phyloP scores from a whole-genome alignment of 2,888 invertebrate species.

The Molanna angustata region DNA sequence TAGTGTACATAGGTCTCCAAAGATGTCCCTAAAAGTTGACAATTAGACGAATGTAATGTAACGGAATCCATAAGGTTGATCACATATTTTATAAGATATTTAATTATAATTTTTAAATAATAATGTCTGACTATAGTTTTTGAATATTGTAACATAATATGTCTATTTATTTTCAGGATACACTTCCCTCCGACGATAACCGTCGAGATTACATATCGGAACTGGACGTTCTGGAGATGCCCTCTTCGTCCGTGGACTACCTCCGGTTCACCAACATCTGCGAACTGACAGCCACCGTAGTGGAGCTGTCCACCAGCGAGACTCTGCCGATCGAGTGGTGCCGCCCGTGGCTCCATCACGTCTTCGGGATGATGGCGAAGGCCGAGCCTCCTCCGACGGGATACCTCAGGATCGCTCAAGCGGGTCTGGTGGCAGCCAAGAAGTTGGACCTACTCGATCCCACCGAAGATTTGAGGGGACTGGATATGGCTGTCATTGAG shows the following conservation, averaged over 20 bases:
- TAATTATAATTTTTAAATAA: too few relatives aligned
- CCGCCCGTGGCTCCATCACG: slow-evolving; percentile 4
- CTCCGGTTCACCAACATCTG: slow-evolving; percentile 25
- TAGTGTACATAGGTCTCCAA: too few relatives aligned
- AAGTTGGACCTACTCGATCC: not conserved
- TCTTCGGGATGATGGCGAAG: not conserved
- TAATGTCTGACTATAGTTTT: too few relatives aligned
- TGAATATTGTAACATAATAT: not conserved
- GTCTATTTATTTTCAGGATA: slow-evolving; percentile 5
- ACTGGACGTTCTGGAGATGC: slow-evolving; percentile 14
- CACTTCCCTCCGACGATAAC: too few relatives aligned
- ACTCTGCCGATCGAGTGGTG: not conserved
- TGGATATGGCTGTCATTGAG: slow-evolving; percentile 12
- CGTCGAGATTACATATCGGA: slow-evolving; percentile 4
- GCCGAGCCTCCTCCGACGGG: slow-evolving; percentile 4
- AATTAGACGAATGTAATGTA: too few relatives aligned
- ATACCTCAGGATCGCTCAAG: slow-evolving; percentile 21
- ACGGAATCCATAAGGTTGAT: too few relatives aligned
- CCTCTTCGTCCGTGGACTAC: slow-evolving; percentile 13
- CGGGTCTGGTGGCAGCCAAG: slow-evolving; percentile 12
- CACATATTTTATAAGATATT: too few relatives aligned
- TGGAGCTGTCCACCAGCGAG: not conserved
- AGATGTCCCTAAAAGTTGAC: too few relatives aligned
- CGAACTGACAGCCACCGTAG: slow-evolving; percentile 20
- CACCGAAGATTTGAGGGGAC: slow-evolving; percentile 5